These are phyloP conservation scores for Malacoraja senta DNA, from an alignment of 2,797 vertebrate genomes.

Conservation along the genomic window DNA sequence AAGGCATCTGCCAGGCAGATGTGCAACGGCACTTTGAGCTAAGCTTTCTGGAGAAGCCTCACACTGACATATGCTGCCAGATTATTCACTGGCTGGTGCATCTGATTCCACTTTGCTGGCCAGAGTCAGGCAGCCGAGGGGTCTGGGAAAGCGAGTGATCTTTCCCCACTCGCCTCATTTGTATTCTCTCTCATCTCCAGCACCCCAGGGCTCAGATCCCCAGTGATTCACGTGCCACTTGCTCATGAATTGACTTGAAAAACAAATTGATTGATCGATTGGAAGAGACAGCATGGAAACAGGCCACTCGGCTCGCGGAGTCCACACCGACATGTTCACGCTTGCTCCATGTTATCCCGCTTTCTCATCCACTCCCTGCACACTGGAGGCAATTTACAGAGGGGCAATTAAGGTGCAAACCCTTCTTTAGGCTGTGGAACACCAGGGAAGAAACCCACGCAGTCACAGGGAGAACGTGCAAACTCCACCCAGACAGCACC, in stretches of 20 bases:
- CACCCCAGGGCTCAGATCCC: not conserved
- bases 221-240: not conserved
- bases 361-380: no score
- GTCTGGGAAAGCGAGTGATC: not conserved
- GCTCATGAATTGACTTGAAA: not conserved
- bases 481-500: no score
- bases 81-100: not conserved
- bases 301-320: no score
- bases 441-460: no score
- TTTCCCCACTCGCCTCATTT: not conserved
- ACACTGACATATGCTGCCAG: not conserved
- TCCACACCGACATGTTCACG: no score
- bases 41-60: not conserved
- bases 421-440: no score
- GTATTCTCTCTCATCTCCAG: not conserved
- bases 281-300: no score
- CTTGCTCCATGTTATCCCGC: no score
- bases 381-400: no score
- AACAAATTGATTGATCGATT: not conserved
- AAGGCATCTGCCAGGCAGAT: constrained; percentile 18
- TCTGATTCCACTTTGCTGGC: constrained; percentile 1
- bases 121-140: not conserved
- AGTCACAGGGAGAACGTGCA: no score
- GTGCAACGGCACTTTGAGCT: not conserved
- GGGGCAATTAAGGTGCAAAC: no score